Percentiles rank a stretch among this genome's conserved stretches.
phyloP scores from a whole-genome alignment of 2,888 invertebrate genomes.

The Pristionchus japonicus region DNA sequence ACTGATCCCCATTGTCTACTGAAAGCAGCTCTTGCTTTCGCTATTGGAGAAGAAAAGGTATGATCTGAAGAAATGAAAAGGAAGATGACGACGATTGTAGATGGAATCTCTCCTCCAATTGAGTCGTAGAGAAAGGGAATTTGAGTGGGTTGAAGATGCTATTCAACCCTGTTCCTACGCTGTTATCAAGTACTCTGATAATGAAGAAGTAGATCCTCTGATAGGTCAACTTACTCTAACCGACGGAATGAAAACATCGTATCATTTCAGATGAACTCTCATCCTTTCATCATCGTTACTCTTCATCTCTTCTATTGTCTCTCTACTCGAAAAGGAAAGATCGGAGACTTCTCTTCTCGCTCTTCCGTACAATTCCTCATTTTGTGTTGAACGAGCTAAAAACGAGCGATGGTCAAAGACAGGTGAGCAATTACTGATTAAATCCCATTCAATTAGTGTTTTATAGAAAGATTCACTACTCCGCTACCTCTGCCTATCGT shows the following conservation, averaged over 20 bases:
- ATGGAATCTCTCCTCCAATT: constrained; percentile 17
- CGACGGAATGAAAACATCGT: too few species aligned
- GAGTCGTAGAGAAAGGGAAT: neutral
- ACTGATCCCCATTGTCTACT: neutral
- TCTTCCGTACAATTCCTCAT: neutral
- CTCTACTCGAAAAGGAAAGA: constrained; percentile 6
- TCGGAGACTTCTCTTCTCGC: neutral
- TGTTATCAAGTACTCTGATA: neutral
- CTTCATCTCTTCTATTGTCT: neutral
- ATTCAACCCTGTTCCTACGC: neutral
- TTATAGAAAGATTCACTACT: neutral
- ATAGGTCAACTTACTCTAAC: neutral
- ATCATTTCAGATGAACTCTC: neutral
- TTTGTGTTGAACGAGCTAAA: neutral
- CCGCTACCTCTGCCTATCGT: neutral
- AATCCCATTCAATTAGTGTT: neutral
- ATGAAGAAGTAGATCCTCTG: neutral
- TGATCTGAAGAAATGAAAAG: neutral
- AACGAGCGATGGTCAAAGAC: neutral
- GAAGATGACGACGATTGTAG: neutral
- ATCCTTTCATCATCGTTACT: neutral
- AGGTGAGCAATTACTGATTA: neutral
- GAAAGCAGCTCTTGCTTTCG: neutral
- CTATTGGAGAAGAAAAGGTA: neutral
- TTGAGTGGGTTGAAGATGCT: neutral